These are phyloP conservation scores for Synanceia verrucosa DNA, from an alignment of 2,797 vertebrate species.

Conservation along the genomic window DNA sequence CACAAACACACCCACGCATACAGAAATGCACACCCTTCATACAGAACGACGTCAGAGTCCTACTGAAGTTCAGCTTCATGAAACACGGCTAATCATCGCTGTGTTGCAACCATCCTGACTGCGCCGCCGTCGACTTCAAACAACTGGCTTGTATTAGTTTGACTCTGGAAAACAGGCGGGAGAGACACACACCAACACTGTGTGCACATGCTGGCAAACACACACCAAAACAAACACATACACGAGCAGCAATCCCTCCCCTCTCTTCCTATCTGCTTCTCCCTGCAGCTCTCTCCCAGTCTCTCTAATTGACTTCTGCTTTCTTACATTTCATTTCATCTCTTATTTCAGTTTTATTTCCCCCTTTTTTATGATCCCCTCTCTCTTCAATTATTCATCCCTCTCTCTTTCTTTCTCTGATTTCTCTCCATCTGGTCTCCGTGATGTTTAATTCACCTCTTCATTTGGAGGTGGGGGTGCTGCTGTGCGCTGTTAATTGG, in stretches of 20 bases:
- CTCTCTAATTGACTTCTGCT: slow-evolving; percentile 77
- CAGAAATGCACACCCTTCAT: neutral
- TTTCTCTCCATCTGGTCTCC: slow-evolving; percentile 77
- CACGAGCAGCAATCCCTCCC: slow-evolving; percentile 38
- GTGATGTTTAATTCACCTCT: slow-evolving; percentile 81
- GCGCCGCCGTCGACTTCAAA: slow-evolving; percentile 58
- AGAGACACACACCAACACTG: slow-evolving; percentile 35
- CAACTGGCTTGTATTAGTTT: slow-evolving; percentile 53
- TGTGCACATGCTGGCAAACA: slow-evolving; percentile 23
- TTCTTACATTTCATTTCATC: slow-evolving; percentile 81
- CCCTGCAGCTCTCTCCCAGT: slow-evolving; percentile 63
- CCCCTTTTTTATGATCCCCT: slow-evolving; percentile 68
- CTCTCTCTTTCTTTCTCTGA: slow-evolving; percentile 71
- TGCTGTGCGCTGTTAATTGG: slow-evolving; percentile 77
- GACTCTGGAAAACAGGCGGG: slow-evolving; percentile 38
- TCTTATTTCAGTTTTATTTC: slow-evolving; percentile 79
- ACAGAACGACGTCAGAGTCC: slow-evolving; percentile 9
- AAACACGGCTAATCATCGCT: slow-evolving; percentile 34
- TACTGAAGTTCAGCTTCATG: slow-evolving; percentile 26
- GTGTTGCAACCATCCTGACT: slow-evolving; percentile 57
- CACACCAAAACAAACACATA: slow-evolving; percentile 32
- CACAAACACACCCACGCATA: neutral
- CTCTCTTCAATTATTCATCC: slow-evolving; percentile 79
- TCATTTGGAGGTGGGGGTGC: slow-evolving; percentile 63
- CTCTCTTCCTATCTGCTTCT: slow-evolving; percentile 54